These are phyloP conservation scores for Nannospalax galili DNA, from an alignment of 2,113 vertebrate species.

Conservation along the genomic window DNA sequence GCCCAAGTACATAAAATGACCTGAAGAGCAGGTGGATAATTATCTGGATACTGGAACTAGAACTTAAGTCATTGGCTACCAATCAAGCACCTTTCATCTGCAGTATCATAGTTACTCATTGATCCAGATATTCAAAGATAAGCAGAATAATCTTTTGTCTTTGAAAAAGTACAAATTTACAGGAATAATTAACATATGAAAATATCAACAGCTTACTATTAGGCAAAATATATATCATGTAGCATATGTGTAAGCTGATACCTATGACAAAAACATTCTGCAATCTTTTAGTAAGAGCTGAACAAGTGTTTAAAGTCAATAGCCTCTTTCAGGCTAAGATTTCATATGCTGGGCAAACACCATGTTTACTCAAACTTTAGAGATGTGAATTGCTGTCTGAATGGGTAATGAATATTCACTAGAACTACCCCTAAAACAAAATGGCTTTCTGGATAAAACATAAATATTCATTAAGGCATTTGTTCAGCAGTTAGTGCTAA, in stretches of 20 bases:
- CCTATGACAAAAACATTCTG: background rate
- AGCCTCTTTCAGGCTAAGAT: conserved; percentile 70
- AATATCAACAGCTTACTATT: background rate
- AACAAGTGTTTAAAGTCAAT: conserved; percentile 68
- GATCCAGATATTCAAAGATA: background rate
- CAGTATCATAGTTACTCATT: background rate
- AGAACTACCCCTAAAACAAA: conserved; percentile 68
- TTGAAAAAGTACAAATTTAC: conserved; percentile 4
- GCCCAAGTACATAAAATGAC: background rate
- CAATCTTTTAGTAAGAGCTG: conserved; percentile 49
- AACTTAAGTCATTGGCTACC: background rate
- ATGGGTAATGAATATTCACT: conserved; percentile 80
- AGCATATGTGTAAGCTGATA: background rate
- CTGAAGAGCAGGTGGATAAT: background rate
- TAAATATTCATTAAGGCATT: conserved; percentile 85
- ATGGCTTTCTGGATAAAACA: conserved; percentile 75
- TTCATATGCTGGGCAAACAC: conserved; percentile 65
- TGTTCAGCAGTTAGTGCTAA: conserved; percentile 72
- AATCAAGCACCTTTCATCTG: background rate
- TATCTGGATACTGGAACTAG: background rate
- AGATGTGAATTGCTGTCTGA: conserved; percentile 75
- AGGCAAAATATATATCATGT: background rate
- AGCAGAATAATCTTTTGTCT: conserved; percentile 32
- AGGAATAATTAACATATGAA: background rate
- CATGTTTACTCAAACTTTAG: conserved; percentile 76